Evolutionary conservation across 2,888 invertebrate genomes (phyloP), one percentile per base, ranked within the genome.

Genomic region (Epiblema foenella): DNA sequence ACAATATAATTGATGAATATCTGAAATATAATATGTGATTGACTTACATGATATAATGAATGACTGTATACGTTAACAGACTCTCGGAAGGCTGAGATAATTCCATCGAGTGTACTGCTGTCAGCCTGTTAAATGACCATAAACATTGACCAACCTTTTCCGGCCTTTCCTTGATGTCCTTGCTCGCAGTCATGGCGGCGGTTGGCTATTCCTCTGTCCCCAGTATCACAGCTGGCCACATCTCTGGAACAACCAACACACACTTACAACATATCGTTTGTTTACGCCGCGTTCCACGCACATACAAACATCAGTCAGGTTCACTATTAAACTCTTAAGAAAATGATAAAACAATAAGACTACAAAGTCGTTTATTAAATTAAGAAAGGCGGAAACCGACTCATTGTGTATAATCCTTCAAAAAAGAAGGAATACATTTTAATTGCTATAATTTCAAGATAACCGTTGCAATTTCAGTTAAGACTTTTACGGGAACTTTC

Each of bases 131-230:
- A 33, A 33, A 7, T 8, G 2, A 18, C n/a, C 8, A 33, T 39
- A 18, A 24, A 37, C 11, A 39, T n/a, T 1, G n/a, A 72, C 74
- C 73, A 5, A 75, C 75, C 70, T 73, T 46, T 8, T 46, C 46
- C 46, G 15, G 74, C 68, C 72, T 46, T n/a, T 46, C 71, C n/a
- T 74, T 75, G 4, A 56, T 69, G 20, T 75, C 75, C 71, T 74
- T 46, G 8, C 12, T 75, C 7, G 59, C 59, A 17, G 59, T 66
- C 70, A 70, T 70, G 4, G 42, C 59, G 24, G 20, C 33, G 59
- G 54, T n/a, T 42, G 20, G 15, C 46, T 17, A 17, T 37, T 46
- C 58, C 70, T 42, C 54, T 49, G 15, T 17, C 54, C n/a, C 59
- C 46, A 56, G 9, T 12, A 15, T 54, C 42, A 54, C 62, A 62